Evolutionary conservation across 2,888 invertebrate species (phyloP).

Genomic region (Ceraclea dissimilis): DNA sequence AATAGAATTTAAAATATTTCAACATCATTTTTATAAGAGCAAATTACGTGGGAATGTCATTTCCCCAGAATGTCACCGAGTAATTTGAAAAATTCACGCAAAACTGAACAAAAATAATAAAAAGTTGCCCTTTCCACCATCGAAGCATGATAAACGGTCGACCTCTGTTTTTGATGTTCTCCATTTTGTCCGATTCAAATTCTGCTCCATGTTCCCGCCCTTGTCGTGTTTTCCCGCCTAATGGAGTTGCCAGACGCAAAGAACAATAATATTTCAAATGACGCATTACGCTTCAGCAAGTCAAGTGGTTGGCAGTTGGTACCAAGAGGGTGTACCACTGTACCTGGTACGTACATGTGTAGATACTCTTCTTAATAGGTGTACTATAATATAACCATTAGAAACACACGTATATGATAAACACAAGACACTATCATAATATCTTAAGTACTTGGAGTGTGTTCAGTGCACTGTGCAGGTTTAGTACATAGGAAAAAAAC

Average conservation of each 20-base stretch:
- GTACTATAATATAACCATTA: too few relatives aligned
- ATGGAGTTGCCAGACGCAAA: constrained; percentile 15
- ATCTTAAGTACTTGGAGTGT: too few relatives aligned
- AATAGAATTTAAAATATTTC: too few relatives aligned
- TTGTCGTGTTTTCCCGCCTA: constrained; percentile 20
- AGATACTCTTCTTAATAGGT: too few relatives aligned
- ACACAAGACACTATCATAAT: too few relatives aligned
- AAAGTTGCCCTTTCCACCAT: constrained; percentile 2
- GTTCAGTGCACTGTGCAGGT: too few relatives aligned
- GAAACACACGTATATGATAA: too few relatives aligned
- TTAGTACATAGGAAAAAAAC: too few relatives aligned
- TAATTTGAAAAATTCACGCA: neutral
- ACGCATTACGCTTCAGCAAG: constrained; percentile 1
- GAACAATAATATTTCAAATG: constrained; percentile 6
- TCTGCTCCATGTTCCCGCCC: constrained; percentile 17
- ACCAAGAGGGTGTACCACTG: neutral
- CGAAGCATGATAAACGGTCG: constrained; percentile 12
- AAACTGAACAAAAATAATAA: neutral
- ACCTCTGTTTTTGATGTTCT: constrained; percentile 8
- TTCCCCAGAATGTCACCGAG: neutral
- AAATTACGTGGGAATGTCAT: neutral
- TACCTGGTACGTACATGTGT: too few relatives aligned
- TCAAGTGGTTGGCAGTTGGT: too few relatives aligned
- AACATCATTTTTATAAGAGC: too few relatives aligned
- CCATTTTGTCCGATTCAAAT: constrained; percentile 14